Percentiles rank a stretch among this genome's conserved stretches.
phyloP scores from a whole-genome alignment of 2,888 invertebrate species.

The Mythimna albipuncta region DNA sequence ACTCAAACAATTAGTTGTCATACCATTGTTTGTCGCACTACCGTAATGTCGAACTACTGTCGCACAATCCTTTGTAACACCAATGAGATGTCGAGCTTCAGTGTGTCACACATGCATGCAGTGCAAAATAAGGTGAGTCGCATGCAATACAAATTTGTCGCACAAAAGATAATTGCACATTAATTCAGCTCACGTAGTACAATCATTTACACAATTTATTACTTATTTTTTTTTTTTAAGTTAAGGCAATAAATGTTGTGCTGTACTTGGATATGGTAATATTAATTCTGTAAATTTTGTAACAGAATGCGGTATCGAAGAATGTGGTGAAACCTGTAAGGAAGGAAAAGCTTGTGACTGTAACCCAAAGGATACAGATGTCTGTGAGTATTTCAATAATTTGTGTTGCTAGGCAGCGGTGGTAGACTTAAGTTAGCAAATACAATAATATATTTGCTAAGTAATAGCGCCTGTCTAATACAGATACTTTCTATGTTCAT shows the following conservation, averaged over 20 bases:
- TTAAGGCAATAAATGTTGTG: background rate
- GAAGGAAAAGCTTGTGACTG: slow-evolving; percentile 80
- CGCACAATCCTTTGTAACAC: no score
- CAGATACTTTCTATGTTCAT: slow-evolving; percentile 54
- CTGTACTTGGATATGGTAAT: background rate
- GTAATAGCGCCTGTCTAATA: slow-evolving; percentile 37
- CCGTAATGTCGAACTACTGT: no score
- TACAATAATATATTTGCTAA: slow-evolving; percentile 33
- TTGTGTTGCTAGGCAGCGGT: background rate
- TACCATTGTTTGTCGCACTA: no score
- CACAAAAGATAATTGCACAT: no score
- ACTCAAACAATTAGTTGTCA: no score
- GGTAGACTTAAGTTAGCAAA: background rate
- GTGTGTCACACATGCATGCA: no score
- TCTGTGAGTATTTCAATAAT: slow-evolving; percentile 72
- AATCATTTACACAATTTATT: no score
- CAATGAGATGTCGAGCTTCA: no score
- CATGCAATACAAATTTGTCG: no score
- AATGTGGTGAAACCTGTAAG: slow-evolving; percentile 83
- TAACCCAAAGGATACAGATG: slow-evolving; percentile 81
- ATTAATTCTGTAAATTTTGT: slow-evolving; percentile 23
- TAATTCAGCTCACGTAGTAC: no score
- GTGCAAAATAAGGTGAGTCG: no score
- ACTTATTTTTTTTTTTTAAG: no score
- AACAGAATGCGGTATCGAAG: slow-evolving; percentile 86